Evolutionary conservation across 2,797 vertebrate species (phyloP).

Genomic region (Argentina silus): DNA sequence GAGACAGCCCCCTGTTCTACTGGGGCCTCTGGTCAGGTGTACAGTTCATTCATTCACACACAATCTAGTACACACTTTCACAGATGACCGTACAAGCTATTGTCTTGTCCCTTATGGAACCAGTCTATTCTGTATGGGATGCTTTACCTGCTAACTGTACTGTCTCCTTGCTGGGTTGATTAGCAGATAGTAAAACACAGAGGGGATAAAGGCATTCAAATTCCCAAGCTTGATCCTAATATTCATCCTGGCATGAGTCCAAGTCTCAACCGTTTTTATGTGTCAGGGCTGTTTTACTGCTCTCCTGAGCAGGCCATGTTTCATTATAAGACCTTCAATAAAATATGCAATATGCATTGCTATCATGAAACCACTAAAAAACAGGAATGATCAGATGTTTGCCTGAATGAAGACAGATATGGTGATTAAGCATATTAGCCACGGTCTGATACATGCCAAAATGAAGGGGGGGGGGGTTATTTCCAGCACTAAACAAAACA

Average conservation of each 20-base stretch:
- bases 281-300: too few species aligned
- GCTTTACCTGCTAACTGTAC: too few species aligned
- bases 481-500: background rate
- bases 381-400: background rate
- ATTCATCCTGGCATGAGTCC: too few species aligned
- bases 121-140: too few species aligned
- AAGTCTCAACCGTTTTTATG: too few species aligned
- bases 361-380: background rate
- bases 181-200: too few species aligned
- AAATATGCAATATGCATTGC: background rate
- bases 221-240: too few species aligned
- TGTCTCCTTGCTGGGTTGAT: too few species aligned
- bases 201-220: too few species aligned
- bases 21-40: background rate
- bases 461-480: background rate
- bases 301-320: too few species aligned
- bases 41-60: background rate
- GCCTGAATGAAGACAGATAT: background rate
- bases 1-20: slow-evolving; percentile 13
- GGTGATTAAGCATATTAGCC: background rate
- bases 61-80: background rate
- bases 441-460: background rate
- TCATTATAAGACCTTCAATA: background rate
- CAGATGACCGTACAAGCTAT: too few species aligned
- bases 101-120: too few species aligned